Conservation (phyloP, 2,888 invertebrate genomes). For the Pimpla rufipes region DNA sequence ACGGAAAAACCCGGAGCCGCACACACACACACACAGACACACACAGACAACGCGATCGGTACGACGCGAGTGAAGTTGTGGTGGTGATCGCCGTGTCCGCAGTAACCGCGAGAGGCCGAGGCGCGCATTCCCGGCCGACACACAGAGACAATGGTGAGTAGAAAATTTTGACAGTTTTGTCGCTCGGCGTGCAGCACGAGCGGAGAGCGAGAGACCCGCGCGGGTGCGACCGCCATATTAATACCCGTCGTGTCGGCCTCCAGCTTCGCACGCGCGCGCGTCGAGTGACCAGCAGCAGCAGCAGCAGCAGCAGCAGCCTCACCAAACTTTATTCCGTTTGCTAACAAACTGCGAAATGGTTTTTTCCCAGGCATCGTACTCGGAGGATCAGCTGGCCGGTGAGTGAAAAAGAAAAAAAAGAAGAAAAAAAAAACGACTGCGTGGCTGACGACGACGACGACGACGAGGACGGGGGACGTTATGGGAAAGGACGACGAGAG, state of each 20-base stretch:
- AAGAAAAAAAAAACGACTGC: too few species aligned
- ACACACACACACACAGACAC: too few species aligned
- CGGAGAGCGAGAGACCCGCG: too few species aligned
- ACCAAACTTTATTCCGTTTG: background rate
- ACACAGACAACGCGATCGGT: background rate
- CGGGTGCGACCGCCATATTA: too few species aligned
- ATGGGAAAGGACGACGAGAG: background rate
- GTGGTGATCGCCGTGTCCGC: constrained; percentile 20
- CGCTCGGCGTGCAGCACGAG: too few species aligned
- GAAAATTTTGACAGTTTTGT: constrained; percentile 60
- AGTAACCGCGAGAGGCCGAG: constrained; percentile 59
- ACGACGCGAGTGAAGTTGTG: constrained; percentile 7
- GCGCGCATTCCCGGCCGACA: constrained; percentile 50
- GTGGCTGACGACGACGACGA: constrained; percentile 67
- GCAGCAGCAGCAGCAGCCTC: too few species aligned
- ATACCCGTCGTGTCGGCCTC: too few species aligned
- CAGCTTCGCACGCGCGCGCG: too few species aligned
- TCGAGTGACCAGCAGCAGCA: too few species aligned
- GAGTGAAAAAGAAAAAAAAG: constrained; percentile 87
- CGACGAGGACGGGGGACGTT: background rate
- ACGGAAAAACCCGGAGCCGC: too few species aligned
- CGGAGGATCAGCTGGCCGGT: constrained; percentile 97
- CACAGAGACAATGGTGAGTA: constrained; percentile 63
- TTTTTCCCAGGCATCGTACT: constrained; percentile 92
- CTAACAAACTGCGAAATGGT: constrained; percentile 47